A percentile compares a stretch with the other conserved stretches of the same genome.
These are phyloP conservation scores for Zaprionus gabonicus DNA, from an alignment of 1,140 invertebrate genomes.

Conservation along the genomic window DNA sequence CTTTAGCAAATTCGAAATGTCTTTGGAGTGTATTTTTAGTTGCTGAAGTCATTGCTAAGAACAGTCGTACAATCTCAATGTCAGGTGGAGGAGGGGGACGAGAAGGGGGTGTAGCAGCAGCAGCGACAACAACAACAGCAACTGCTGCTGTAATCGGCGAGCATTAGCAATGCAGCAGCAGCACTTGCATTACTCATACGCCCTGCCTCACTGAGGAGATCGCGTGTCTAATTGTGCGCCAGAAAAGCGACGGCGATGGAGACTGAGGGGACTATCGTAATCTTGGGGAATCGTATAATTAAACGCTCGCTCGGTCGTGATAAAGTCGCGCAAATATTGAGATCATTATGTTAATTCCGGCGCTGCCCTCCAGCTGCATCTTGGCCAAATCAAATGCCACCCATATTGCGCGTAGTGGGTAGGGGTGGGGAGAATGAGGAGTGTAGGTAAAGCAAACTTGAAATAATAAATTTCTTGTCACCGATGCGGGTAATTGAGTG, in stretches of 20 bases:
- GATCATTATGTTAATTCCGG: constrained; percentile 77
- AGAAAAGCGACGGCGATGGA: constrained; percentile 34
- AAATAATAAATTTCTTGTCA: constrained; percentile 63
- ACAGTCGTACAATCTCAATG: constrained; percentile 13
- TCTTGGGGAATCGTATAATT: constrained; percentile 65
- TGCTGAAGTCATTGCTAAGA: constrained; percentile 65
- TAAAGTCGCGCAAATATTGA: constrained; percentile 81
- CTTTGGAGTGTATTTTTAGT: constrained; percentile 70
- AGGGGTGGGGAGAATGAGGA: not conserved
- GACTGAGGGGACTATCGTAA: constrained; percentile 29
- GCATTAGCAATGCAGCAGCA: constrained; percentile 41
- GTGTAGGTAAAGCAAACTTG: constrained; percentile 56
- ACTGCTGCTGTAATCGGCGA: constrained; percentile 33
- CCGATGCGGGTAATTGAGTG: constrained; percentile 67
- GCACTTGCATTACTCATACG: constrained; percentile 78
- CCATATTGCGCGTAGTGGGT: constrained; percentile 47
- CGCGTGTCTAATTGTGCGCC: constrained; percentile 74
- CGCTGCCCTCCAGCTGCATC: constrained; percentile 60
- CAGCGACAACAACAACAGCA: constrained; percentile 10
- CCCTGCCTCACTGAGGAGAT: constrained; percentile 62
- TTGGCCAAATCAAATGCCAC: constrained; percentile 63
- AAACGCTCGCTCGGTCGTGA: constrained; percentile 72
- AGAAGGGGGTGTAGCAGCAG: constrained; percentile 10
- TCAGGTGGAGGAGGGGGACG: not conserved
- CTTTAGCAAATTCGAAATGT: constrained; percentile 38